Percentiles rank a stretch among this genome's conserved stretches.
phyloP scores from a whole-genome alignment of 2,797 vertebrate genomes.

The Hyperoplus immaculatus region DNA sequence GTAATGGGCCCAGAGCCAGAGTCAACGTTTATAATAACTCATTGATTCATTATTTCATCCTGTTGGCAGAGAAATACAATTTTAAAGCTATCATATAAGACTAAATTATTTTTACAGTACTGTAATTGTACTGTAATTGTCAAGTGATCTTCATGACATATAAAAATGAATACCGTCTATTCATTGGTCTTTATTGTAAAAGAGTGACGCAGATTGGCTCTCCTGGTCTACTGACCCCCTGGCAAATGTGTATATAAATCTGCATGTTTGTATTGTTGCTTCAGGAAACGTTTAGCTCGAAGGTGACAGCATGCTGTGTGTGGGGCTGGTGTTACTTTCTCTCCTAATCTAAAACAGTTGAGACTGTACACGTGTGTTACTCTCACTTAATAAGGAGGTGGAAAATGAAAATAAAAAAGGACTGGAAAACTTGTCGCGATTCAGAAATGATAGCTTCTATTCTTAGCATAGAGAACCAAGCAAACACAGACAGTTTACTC shows the following conservation, averaged over 20 bases:
- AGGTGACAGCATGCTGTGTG: constrained; percentile 33
- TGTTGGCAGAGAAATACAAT: neutral
- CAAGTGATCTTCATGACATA: constrained; percentile 2
- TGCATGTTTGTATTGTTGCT: constrained; percentile 16
- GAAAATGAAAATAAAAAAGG: constrained; percentile 57
- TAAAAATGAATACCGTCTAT: constrained; percentile 7
- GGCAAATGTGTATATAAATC: neutral
- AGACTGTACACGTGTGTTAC: constrained; percentile 54
- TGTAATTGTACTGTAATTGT: neutral
- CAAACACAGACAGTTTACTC: constrained; percentile 49
- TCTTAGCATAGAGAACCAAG: constrained; percentile 64
- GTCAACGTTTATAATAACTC: constrained; percentile 58
- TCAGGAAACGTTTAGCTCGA: constrained; percentile 29
- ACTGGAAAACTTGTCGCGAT: constrained; percentile 70
- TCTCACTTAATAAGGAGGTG: constrained; percentile 47
- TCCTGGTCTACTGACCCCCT: neutral
- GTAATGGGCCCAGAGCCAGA: constrained; percentile 55
- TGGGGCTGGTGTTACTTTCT: constrained; percentile 34
- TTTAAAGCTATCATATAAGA: neutral
- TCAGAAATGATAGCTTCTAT: constrained; percentile 72
- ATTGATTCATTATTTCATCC: neutral
- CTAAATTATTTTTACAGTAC: neutral
- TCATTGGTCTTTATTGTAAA: neutral
- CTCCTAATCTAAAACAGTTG: constrained; percentile 62
- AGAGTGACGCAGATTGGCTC: constrained; percentile 7